Conservation (phyloP, 2,888 invertebrate species). For the Tipula lateralis region DNA sequence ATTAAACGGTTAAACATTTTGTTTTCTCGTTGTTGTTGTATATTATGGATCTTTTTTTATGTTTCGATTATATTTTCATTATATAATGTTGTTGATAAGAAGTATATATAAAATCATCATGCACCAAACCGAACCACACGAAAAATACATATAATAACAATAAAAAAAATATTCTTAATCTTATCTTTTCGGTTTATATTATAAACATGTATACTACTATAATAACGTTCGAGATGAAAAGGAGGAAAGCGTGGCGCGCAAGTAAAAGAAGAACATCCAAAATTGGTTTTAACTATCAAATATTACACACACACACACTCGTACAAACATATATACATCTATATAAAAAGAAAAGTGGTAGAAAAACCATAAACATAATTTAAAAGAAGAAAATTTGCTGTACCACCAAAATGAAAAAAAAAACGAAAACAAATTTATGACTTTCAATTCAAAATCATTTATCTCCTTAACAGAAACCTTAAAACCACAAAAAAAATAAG, state of each 20-base stretch:
- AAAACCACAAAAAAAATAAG: neutral
- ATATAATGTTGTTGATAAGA: neutral
- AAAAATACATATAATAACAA: neutral
- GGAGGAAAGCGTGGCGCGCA: neutral
- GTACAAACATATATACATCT: neutral
- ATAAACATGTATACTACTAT: neutral
- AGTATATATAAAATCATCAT: neutral
- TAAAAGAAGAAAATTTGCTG: neutral
- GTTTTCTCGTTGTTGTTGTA: neutral
- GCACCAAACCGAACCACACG: neutral
- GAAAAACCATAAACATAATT: conserved; percentile 24
- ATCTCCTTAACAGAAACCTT: conserved; percentile 24
- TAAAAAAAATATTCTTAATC: conserved; percentile 6
- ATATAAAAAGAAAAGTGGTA: neutral
- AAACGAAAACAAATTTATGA: neutral
- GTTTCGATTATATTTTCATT: neutral
- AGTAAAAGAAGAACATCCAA: neutral
- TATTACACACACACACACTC: neutral
- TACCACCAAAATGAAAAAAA: neutral
- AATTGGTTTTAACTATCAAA: conserved; percentile 19
- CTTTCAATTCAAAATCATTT: conserved; percentile 24
- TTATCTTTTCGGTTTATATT: neutral
- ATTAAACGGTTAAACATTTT: neutral
- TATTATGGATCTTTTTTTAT: neutral
- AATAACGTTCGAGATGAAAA: neutral